Base-by-base conservation (phyloP, 2,797 vertebrate species). In the Tenualosa ilisha region DNA sequence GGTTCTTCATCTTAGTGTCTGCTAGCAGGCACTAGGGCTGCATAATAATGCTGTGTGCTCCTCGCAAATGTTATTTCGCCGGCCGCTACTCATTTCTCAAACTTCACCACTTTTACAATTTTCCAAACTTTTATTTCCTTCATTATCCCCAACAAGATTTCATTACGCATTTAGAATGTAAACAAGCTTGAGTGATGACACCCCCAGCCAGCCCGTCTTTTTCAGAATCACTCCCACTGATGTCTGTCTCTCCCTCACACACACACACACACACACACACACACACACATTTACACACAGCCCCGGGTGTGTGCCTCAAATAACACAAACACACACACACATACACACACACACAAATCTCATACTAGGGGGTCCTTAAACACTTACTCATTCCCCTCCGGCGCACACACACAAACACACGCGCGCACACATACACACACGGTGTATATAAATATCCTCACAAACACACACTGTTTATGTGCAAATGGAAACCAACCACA, bases 71-170 rank as follows among this genome's bases (percentile, higher is more conserved):
- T 97, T 99, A 99, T 99, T 99, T 98, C 97, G 96, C 96, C 95
- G 97, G 95, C 96, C 95, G 95, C 93, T 95, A 95, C 97, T 98
- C 98, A 98, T 99, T 98, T 97, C 97, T 99, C 98, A 99, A 99
- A 99, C 98, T 98, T 98, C 97, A 97, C 97, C 97, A 98, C 97
- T 98, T 98, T 99, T 97, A 98, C 97, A 98, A 98, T 98, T 98
- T 97, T 95, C 97, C 97, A 98, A 99, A 99, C 98, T 98, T 99
- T 99, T 98, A 99, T 99, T 99, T 97, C 97, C 97, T 97, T 99
- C 97, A 99, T 98, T 99, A 99, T 99, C 97, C 97, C 97, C 97
- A 98, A 98, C 98, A 98, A 99, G 98, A 98, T 99, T 99, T 99
- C 97, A 99, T 99, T 99, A 99, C 96, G 96, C 97, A 99, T 99